phyloP scores from a whole-genome alignment of 2,113 vertebrate genomes.

The Phalacrocorax carbo region DNA sequence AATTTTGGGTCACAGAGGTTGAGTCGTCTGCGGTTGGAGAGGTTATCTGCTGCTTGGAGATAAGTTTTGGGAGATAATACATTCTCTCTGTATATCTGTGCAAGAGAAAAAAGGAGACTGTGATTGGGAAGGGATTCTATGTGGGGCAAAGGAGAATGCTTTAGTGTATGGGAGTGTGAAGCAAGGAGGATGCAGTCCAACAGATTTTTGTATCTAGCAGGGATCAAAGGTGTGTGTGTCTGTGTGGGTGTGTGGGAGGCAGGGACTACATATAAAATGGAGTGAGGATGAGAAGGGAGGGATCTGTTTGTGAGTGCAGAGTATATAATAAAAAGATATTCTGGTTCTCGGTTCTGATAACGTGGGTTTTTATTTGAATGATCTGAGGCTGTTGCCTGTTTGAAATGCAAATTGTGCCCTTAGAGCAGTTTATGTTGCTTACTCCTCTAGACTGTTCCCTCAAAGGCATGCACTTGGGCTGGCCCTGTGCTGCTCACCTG shows the following conservation, averaged over 20 bases:
- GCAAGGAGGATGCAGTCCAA: neutral
- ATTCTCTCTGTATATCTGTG: neutral
- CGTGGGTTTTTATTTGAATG: slow-evolving; percentile 22
- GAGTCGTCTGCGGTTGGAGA: neutral
- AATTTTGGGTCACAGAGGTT: neutral
- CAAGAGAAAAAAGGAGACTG: neutral
- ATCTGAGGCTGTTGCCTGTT: slow-evolving; percentile 49
- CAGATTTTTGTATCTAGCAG: neutral
- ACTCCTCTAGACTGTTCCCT: slow-evolving; percentile 22
- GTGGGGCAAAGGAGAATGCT: neutral
- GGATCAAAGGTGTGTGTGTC: slow-evolving; percentile 31
- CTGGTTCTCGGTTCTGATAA: slow-evolving; percentile 42
- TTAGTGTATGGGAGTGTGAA: neutral
- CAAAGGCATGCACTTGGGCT: neutral
- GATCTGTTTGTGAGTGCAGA: slow-evolving; percentile 24
- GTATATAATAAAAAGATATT: slow-evolving; percentile 13
- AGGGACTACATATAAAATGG: neutral
- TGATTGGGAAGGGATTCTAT: neutral
- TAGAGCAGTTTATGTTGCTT: slow-evolving; percentile 29
- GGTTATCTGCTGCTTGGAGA: neutral
- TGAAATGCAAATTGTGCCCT: slow-evolving; percentile 64
- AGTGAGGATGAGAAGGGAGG: slow-evolving; percentile 32
- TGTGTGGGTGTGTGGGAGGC: slow-evolving; percentile 15
- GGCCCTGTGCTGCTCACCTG: slow-evolving; percentile 8
- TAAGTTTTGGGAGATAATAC: neutral